Conservation (phyloP, 2,113 vertebrate genomes). For the Myiagra hebetior region DNA sequence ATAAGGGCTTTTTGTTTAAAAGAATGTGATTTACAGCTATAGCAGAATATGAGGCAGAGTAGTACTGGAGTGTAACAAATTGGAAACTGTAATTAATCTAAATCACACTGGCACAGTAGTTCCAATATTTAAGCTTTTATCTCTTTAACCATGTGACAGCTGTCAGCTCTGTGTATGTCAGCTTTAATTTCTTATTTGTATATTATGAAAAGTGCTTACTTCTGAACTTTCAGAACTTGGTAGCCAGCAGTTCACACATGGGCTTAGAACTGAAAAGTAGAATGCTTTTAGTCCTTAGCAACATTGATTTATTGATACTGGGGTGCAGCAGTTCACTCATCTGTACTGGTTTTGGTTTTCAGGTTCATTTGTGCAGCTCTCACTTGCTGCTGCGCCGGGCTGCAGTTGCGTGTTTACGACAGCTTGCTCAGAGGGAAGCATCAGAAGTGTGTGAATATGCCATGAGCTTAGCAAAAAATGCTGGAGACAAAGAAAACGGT, state of each 20-base stretch:
- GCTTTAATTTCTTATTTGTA: neutral
- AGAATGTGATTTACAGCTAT: neutral
- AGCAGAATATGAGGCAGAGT: neutral
- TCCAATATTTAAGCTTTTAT: neutral
- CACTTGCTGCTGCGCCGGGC: conserved; percentile 92
- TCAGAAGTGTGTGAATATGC: conserved; percentile 97
- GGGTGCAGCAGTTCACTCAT: neutral
- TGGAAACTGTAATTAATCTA: neutral
- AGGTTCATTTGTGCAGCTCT: conserved; percentile 97
- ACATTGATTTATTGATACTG: neutral
- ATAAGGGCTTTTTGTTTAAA: neutral
- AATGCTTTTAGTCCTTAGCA: neutral
- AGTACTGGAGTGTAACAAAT: neutral
- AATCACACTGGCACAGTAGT: neutral
- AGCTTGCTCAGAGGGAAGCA: conserved; percentile 94
- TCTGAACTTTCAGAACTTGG: neutral
- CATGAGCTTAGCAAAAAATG: conserved; percentile 89
- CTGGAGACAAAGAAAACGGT: conserved; percentile 87
- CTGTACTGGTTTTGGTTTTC: conserved; percentile 13
- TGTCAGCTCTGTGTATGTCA: neutral
- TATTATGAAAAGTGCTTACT: neutral
- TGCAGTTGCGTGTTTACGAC: conserved; percentile 92
- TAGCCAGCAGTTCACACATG: neutral
- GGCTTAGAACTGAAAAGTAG: neutral
- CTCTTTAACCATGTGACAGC: neutral